phyloP scores from a whole-genome alignment of 2,113 vertebrate species.

The Rutilus rutilus region DNA sequence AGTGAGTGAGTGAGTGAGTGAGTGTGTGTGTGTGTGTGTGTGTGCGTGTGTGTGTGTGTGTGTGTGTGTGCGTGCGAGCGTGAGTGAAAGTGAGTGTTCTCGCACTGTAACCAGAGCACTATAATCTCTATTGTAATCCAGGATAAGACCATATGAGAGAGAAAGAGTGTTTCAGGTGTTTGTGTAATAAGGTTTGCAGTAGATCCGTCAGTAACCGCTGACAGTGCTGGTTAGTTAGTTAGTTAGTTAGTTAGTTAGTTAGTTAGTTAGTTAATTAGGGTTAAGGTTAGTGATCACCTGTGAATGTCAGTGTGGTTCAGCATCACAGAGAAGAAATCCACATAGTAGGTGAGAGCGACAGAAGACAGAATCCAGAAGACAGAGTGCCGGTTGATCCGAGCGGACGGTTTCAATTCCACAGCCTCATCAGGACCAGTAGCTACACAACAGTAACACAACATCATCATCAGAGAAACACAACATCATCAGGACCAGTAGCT shows the following conservation, averaged over 20 bases:
- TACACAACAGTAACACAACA: neutral
- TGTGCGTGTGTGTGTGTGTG: neutral
- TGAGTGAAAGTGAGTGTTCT: neutral
- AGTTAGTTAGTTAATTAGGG: slow-evolving; percentile 3
- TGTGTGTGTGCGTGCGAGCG: neutral
- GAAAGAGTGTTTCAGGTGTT: neutral
- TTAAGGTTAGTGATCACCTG: slow-evolving; percentile 74
- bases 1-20: no score
- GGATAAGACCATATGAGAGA: neutral
- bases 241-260: neutral
- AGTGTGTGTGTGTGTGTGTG: no score
- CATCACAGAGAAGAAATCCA: slow-evolving; percentile 85
- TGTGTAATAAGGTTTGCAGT: neutral
- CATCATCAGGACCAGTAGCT: neutral
- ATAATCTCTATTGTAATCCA: slow-evolving; percentile 26
- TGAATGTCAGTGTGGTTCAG: slow-evolving; percentile 81
- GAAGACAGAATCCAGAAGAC: slow-evolving; percentile 93
- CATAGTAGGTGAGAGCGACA: slow-evolving; percentile 86
- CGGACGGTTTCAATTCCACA: slow-evolving; percentile 80
- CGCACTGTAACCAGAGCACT: neutral
- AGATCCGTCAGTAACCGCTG: no score
- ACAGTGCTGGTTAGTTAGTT: neutral
- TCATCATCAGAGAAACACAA: neutral
- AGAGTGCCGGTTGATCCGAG: slow-evolving; percentile 89
- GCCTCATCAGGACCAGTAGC: slow-evolving; percentile 73